Base-by-base conservation (phyloP, 2,797 vertebrate species). In the Argya squamiceps region DNA sequence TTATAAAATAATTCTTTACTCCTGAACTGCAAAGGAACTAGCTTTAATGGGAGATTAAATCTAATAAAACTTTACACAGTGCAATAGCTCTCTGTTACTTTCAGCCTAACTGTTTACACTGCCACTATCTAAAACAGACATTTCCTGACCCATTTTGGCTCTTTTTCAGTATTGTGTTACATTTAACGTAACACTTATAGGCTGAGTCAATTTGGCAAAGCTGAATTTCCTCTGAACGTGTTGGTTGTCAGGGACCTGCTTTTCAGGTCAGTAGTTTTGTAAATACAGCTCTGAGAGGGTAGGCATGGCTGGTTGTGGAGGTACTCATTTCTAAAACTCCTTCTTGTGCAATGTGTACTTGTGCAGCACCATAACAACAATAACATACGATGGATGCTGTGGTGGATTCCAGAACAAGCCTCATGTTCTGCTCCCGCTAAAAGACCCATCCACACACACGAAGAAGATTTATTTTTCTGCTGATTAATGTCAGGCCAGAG, bases 131-230 rank as follows among this genome's bases (percentile, higher is more conserved):
- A 92, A 93, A 96, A 75, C 53, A 97, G 93, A 96, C 84, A 93
- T 95, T 97, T 97, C 84, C 82, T 96, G 63, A 89, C 78, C 84
- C 58, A 84, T 67, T 73, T 94, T 92, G 89, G 92, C 83, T 94
- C 69, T 64, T 96, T 96, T 91, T 88, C 96, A 97, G 77, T 74
- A 97, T 80, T 97, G 84, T 94, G 91, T 79, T 85, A 62, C 74
- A 96, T 92, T 94, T 88, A 94, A 79, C 3, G 1, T 52, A 90
- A 34, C n/a, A 4, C 69, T 91, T 69, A 44, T 22, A 70, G 69
- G 16, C 86, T 69, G 95, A 95, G 78, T 34, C 63, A 59, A 13
- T 83, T 91, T 97, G 97, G 80, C 10, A 0, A 92, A 92, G 52
- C 13, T 87, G 43, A 91, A 81, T 71, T 87, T 96, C 77, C 96